Conservation (phyloP, 2,113 vertebrate species). For the Thermophis baileyi region DNA sequence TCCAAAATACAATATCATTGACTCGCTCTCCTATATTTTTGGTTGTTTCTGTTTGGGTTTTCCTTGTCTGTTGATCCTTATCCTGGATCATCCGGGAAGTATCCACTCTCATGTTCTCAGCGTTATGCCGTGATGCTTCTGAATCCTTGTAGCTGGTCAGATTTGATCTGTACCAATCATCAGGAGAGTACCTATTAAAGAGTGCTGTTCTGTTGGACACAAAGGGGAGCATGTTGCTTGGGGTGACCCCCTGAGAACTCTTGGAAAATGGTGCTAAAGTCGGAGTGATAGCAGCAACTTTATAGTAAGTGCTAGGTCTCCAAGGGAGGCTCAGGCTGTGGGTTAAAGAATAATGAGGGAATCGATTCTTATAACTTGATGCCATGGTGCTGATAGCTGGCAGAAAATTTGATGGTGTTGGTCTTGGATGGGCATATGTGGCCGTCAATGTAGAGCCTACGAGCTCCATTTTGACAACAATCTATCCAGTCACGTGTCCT, state of each 20-base stretch:
- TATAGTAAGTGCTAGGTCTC: conserved; percentile 80
- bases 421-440: conserved; percentile 74
- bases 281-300: conserved; percentile 64
- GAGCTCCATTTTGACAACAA: conserved; percentile 74
- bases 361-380: conserved; percentile 77
- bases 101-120: conserved; percentile 82
- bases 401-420: conserved; percentile 73
- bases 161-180: conserved; percentile 89
- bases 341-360: conserved; percentile 65
- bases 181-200: conserved; percentile 79
- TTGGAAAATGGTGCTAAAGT: conserved; percentile 63
- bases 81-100: conserved; percentile 84
- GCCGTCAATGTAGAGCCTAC: conserved; percentile 76
- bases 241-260: conserved; percentile 66
- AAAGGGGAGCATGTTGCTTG: conserved; percentile 76
- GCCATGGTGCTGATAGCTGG: conserved; percentile 81
- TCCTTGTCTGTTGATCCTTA: conserved; percentile 80
- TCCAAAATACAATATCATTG: conserved; percentile 90
- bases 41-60: conserved; percentile 78
- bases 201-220: conserved; percentile 77
- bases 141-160: conserved; percentile 82
- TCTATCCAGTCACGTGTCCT: conserved; percentile 41
- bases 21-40: conserved; percentile 83
- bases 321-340: conserved; percentile 76
- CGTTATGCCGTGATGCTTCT: conserved; percentile 75